Conservation (phyloP, 2,888 invertebrate species). For the Tetramorium bicarinatum region DNA sequence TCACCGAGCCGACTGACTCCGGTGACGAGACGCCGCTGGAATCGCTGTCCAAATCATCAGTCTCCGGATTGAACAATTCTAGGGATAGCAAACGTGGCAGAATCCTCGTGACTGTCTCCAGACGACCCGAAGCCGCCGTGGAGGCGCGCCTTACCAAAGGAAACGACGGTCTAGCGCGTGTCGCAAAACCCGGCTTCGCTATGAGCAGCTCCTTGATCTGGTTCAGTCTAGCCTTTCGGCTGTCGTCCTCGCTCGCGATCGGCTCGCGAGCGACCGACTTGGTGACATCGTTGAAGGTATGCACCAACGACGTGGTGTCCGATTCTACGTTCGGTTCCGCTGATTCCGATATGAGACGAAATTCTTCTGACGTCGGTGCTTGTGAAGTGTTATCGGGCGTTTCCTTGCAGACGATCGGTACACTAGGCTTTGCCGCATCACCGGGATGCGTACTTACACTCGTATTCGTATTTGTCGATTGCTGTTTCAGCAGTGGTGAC, state of each 20-base stretch:
- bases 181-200: conserved; percentile 90
- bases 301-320: conserved; percentile 69
- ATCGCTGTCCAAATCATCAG: conserved; percentile 96
- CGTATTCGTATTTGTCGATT: conserved; percentile 5
- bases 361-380: conserved; percentile 19
- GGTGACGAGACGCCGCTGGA: conserved; percentile 95
- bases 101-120: conserved; percentile 89
- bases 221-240: conserved; percentile 89
- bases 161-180: conserved; percentile 87
- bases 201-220: conserved; percentile 91
- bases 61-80: conserved; percentile 96
- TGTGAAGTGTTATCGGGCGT: not conserved
- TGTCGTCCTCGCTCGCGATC: conserved; percentile 86
- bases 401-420: conserved; percentile 18
- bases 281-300: conserved; percentile 38
- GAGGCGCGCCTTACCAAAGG: conserved; percentile 92
- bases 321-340: conserved; percentile 57
- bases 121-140: conserved; percentile 87
- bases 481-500: conserved; percentile 88
- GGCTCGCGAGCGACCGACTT: conserved; percentile 48
- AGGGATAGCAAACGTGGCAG: conserved; percentile 92
- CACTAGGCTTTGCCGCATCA: conserved; percentile 11
- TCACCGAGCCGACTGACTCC: conserved; percentile 95
- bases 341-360: conserved; percentile 65
- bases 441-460: not conserved